These are phyloP conservation scores for Lordiphosa fenestrarum DNA, from an alignment of 2,888 invertebrate genomes.

Conservation along the genomic window DNA sequence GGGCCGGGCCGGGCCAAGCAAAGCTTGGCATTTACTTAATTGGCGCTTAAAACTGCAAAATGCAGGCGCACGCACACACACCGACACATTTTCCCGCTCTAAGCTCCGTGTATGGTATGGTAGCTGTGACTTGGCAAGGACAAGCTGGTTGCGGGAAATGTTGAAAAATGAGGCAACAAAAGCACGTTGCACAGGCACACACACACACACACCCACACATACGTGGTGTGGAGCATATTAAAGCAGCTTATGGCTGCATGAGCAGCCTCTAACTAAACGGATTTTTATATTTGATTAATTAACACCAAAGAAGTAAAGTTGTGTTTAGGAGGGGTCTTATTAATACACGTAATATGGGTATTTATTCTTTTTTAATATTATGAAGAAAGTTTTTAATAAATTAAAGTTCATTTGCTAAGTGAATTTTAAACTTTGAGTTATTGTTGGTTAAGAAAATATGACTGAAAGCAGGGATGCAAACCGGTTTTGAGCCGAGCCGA, in stretches of 20 bases:
- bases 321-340: too few species aligned
- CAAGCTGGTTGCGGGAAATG: constrained; percentile 43
- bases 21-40: constrained; percentile 59
- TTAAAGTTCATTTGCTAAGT: too few species aligned
- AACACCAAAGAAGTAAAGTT: too few species aligned
- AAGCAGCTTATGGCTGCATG: constrained; percentile 21
- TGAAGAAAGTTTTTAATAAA: too few species aligned
- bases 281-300: too few species aligned
- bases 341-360: too few species aligned
- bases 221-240: not conserved
- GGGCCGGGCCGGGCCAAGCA: constrained; percentile 20
- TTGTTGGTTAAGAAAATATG: too few species aligned
- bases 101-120: not conserved
- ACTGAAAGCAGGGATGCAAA: too few species aligned
- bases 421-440: constrained; percentile 1
- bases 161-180: constrained; percentile 51
- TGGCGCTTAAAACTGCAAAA: constrained; percentile 58
- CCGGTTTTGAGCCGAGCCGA: too few species aligned
- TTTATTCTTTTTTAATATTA: too few species aligned
- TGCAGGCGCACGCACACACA: constrained; percentile 27
- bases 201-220: constrained; percentile 4
- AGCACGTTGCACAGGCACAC: constrained; percentile 24
- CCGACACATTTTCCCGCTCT: not conserved
- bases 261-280: too few species aligned
- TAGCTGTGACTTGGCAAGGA: constrained; percentile 31